phyloP scores from a whole-genome alignment of 2,113 vertebrate species.

The Motacilla alba region DNA sequence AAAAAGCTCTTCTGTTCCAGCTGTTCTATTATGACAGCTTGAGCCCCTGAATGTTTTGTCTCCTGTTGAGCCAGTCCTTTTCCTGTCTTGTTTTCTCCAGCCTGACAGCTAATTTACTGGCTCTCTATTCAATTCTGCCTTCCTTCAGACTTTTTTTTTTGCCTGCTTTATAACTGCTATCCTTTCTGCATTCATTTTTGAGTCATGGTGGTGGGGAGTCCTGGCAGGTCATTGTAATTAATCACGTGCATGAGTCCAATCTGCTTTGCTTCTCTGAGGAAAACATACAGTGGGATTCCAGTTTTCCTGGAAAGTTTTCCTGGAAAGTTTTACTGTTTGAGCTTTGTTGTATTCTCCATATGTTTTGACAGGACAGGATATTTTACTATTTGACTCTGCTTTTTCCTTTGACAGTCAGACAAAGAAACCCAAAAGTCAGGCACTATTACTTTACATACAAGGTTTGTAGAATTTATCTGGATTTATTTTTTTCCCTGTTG shows the following conservation, averaged over 20 bases:
- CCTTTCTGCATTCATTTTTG: constrained; percentile 69
- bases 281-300: constrained; percentile 78
- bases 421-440: not conserved
- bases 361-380: constrained; percentile 56
- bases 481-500: not conserved
- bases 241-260: constrained; percentile 70
- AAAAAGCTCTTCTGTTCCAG: constrained; percentile 22
- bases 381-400: not conserved
- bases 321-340: constrained; percentile 77
- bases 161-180: constrained; percentile 72
- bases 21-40: constrained; percentile 73
- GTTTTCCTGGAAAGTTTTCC: constrained; percentile 80
- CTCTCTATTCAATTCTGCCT: constrained; percentile 73
- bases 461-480: not conserved
- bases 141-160: constrained; percentile 75
- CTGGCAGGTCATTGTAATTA: constrained; percentile 76
- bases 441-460: not conserved
- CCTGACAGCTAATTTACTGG: constrained; percentile 78
- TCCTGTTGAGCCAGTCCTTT: constrained; percentile 76
- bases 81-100: constrained; percentile 79
- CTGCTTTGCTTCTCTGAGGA: constrained; percentile 65
- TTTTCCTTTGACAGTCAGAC: not conserved
- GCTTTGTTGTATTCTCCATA: constrained; percentile 70
- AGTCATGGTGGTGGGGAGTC: constrained; percentile 54
- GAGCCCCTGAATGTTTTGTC: constrained; percentile 75